phyloP scores from a whole-genome alignment of 2,797 vertebrate species.

The Mallotus villosus region DNA sequence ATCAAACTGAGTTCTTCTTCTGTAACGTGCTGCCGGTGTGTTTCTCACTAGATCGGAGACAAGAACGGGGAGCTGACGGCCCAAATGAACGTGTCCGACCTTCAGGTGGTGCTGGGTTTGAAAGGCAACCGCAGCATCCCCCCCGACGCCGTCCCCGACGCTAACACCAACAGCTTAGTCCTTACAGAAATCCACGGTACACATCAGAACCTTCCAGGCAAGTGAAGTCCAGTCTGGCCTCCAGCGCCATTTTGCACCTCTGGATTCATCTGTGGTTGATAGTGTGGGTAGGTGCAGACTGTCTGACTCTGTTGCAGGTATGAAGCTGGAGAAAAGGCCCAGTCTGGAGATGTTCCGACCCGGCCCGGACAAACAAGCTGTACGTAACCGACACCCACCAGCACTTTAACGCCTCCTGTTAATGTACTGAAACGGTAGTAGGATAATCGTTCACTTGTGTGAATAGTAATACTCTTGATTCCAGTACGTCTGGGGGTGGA shows the following conservation, averaged over 20 bases:
- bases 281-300: neutral
- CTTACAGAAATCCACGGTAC: constrained; percentile 70
- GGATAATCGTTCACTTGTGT: neutral
- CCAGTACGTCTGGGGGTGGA: neutral
- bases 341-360: constrained; percentile 83
- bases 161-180: constrained; percentile 75
- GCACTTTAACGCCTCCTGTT: neutral
- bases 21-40: constrained; percentile 8
- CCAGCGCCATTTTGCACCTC: neutral
- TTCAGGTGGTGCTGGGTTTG: constrained; percentile 89
- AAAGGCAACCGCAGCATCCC: constrained; percentile 60
- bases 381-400: constrained; percentile 5
- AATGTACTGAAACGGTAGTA: neutral
- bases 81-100: constrained; percentile 91
- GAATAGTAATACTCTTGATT: neutral
- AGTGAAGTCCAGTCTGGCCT: neutral
- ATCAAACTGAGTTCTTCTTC: neutral
- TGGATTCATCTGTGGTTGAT: neutral
- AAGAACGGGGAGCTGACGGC: constrained; percentile 89
- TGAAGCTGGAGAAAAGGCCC: constrained; percentile 68
- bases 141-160: constrained; percentile 64
- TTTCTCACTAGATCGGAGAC: constrained; percentile 85
- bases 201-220: constrained; percentile 73
- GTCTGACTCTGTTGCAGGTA: constrained; percentile 65
- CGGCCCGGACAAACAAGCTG: constrained; percentile 77